A percentile compares a stretch with the other conserved stretches of the same genome.
Conservation (phyloP, 2,797 vertebrate species). For the Alectoris magna region DNA sequence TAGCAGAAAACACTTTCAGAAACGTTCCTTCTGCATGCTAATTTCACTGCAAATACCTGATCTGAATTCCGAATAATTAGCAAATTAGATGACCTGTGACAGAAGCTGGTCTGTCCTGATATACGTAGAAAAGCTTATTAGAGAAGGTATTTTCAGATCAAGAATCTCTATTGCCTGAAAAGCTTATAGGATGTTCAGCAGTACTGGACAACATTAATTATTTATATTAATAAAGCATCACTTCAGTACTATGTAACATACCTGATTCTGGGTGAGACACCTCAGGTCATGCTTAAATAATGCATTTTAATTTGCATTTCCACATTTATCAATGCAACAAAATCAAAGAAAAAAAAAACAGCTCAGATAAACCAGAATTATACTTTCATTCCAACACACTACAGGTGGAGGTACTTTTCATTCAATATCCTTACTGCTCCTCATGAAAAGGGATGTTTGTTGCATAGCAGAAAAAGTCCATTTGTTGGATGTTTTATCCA, state of each 20-base stretch:
- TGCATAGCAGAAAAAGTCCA: neutral
- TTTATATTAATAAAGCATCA: neutral
- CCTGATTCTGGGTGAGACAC: neutral
- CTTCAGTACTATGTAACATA: neutral
- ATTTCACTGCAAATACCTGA: conserved; percentile 71
- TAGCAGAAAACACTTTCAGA: conserved; percentile 55
- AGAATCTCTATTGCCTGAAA: conserved; percentile 55
- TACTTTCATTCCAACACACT: neutral
- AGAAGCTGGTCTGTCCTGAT: conserved; percentile 65
- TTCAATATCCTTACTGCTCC: neutral
- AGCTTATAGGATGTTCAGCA: conserved; percentile 45
- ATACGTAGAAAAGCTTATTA: conserved; percentile 43
- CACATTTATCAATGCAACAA: neutral
- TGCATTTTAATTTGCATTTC: neutral
- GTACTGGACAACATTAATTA: conserved; percentile 11
- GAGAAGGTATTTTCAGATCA: conserved; percentile 53
- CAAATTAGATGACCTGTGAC: conserved; percentile 60
- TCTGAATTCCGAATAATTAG: conserved; percentile 70
- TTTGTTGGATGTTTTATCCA: neutral
- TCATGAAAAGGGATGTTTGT: neutral
- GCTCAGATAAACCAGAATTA: neutral
- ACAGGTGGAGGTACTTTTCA: neutral
- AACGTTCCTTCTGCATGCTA: conserved; percentile 45
- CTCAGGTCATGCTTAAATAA: neutral
- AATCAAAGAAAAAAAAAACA: neutral